Percentiles rank a stretch among this genome's conserved stretches.
Evolutionary conservation across 1,140 invertebrate genomes (phyloP).

Genomic region (Drosophila busckii): DNA sequence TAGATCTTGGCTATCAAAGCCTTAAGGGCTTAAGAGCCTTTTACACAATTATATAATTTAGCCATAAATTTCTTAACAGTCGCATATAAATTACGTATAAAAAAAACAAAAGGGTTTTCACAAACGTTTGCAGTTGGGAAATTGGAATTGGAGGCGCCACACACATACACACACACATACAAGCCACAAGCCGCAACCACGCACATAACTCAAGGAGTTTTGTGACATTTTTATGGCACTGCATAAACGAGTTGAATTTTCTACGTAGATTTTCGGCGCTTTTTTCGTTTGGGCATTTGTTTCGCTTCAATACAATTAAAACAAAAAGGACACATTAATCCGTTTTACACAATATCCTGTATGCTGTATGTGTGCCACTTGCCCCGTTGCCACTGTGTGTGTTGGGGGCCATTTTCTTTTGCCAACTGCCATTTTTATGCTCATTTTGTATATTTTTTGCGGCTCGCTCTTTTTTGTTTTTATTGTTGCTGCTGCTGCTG

Average conservation of each 20-base stretch:
- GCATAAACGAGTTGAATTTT: constrained; percentile 56
- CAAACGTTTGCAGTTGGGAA: constrained; percentile 6
- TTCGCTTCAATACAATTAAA: constrained; percentile 65
- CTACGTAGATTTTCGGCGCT: constrained; percentile 42
- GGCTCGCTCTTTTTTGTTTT: constrained; percentile 28
- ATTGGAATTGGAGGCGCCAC: constrained; percentile 29
- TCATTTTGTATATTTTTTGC: constrained; percentile 65
- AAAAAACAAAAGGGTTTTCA: constrained; percentile 68
- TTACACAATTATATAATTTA: constrained; percentile 65
- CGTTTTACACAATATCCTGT: constrained; percentile 76
- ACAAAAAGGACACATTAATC: constrained; percentile 70
- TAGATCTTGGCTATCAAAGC: constrained; percentile 71
- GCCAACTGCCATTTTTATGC: constrained; percentile 71
- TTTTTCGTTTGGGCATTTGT: constrained; percentile 58
- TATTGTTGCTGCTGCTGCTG: constrained; percentile 15
- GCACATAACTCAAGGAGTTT: constrained; percentile 73
- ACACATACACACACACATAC: too few relatives aligned
- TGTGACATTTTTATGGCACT: constrained; percentile 75
- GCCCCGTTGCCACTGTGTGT: constrained; percentile 37
- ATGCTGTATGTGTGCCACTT: too few relatives aligned
- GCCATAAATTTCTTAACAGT: constrained; percentile 59
- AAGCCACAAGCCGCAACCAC: constrained; percentile 54
- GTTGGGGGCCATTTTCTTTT: constrained; percentile 66
- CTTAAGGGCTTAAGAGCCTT: constrained; percentile 27
- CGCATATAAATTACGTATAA: constrained; percentile 53